Percentiles rank a stretch among this genome's conserved stretches.
These are phyloP conservation scores for Odontocolon sp. DNA, from an alignment of 2,888 invertebrate genomes.

Conservation along the genomic window DNA sequence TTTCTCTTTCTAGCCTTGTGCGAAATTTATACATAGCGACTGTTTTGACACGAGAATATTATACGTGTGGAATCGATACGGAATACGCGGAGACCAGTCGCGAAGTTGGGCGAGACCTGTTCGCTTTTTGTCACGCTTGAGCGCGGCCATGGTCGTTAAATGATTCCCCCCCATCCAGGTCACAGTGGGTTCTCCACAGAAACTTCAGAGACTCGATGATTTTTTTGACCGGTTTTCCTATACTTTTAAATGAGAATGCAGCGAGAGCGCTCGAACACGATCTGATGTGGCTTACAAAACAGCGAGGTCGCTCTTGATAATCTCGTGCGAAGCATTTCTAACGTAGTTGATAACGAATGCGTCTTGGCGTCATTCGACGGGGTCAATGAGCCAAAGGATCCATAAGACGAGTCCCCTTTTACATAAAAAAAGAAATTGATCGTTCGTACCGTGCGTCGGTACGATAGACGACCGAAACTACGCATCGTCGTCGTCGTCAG, in stretches of 20 bases:
- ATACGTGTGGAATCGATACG: constrained; percentile 29
- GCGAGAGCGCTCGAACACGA: too few species aligned
- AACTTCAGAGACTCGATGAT: neutral
- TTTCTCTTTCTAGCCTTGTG: too few species aligned
- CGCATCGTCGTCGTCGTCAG: neutral
- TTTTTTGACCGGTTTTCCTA: too few species aligned
- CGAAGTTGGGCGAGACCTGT: constrained; percentile 45
- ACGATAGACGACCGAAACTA: constrained; percentile 8
- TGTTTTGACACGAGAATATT: constrained; percentile 5
- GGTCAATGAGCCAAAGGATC: constrained; percentile 55
- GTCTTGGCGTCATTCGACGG: constrained; percentile 7
- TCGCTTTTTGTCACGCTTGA: constrained; percentile 51
- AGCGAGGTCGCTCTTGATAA: neutral
- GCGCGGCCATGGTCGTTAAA: constrained; percentile 26
- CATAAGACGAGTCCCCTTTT: neutral
- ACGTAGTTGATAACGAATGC: constrained; percentile 1
- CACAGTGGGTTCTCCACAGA: neutral
- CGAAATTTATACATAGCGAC: neutral
- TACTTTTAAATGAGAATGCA: too few species aligned
- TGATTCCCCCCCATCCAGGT: neutral
- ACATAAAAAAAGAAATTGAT: constrained; percentile 3
- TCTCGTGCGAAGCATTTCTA: neutral
- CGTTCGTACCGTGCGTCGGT: constrained; percentile 29
- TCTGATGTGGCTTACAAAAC: too few species aligned
- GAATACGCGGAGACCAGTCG: constrained; percentile 29